Evolutionary conservation across 2,888 invertebrate genomes (phyloP).

Genomic region (Apamea sordens): DNA sequence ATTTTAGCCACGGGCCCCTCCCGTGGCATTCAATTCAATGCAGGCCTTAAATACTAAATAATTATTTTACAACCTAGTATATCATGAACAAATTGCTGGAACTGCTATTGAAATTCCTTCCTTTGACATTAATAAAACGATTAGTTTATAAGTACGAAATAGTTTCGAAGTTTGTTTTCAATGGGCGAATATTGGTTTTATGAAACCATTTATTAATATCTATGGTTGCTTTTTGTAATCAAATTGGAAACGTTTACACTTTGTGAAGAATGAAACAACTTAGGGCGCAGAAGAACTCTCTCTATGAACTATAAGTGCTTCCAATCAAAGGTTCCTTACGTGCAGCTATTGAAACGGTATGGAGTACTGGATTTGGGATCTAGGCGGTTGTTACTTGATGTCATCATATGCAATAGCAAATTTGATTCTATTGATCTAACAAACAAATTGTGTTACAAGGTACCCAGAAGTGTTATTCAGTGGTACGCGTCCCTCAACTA

Average conservation of each 20-base stretch:
- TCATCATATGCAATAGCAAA: too few relatives aligned
- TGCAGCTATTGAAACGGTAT: too few relatives aligned
- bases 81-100: background rate
- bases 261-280: constrained; percentile 75
- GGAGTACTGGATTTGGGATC: too few relatives aligned
- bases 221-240: background rate
- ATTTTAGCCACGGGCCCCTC: too few relatives aligned
- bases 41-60: background rate
- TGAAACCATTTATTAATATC: constrained; percentile 3
- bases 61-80: background rate
- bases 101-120: constrained; percentile 6
- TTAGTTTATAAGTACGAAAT: background rate
- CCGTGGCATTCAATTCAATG: background rate
- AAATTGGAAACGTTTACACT: background rate
- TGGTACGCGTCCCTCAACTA: too few relatives aligned
- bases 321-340: too few relatives aligned
- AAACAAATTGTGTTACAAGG: too few relatives aligned
- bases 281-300: constrained; percentile 70
- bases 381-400: too few relatives aligned
- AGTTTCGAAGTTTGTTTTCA: background rate
- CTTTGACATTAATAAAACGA: constrained; percentile 3
- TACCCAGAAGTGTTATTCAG: too few relatives aligned
- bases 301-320: too few relatives aligned
- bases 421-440: too few relatives aligned
- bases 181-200: background rate